Conservation (phyloP, 2,888 invertebrate species). For the Peribatodes rhomboidaria region DNA sequence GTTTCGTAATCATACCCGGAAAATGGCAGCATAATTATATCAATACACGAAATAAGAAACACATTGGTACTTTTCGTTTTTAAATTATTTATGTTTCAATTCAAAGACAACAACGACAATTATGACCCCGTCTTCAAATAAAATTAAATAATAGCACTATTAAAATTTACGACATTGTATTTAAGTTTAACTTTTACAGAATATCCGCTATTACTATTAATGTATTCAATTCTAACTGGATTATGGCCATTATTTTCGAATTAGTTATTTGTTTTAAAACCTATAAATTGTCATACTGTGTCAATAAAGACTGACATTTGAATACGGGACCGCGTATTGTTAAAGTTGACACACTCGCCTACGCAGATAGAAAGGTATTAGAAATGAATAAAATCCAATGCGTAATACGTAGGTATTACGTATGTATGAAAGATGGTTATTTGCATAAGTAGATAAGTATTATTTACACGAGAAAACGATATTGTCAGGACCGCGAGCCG, state of each 20-base stretch:
- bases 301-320: slow-evolving; percentile 23
- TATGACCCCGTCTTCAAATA: slow-evolving; percentile 12
- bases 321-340: slow-evolving; percentile 19
- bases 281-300: slow-evolving; percentile 19
- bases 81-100: slow-evolving; percentile 14
- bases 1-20: no score
- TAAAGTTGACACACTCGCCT: slow-evolving; percentile 4
- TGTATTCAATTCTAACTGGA: slow-evolving; percentile 31
- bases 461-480: no score
- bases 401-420: not conserved
- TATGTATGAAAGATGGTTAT: no score
- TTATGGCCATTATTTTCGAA: slow-evolving; percentile 23
- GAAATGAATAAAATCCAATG: not conserved
- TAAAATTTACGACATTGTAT: slow-evolving; percentile 24
- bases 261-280: slow-evolving; percentile 29
- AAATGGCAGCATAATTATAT: no score
- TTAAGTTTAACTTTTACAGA: slow-evolving; percentile 16
- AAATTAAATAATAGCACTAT: slow-evolving; percentile 24
- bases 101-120: not conserved
- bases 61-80: no score
- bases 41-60: no score
- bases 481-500: no score
- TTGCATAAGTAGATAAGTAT: no score
- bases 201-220: slow-evolving; percentile 24
- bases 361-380: not conserved